Evolutionary conservation across 2,797 vertebrate genomes (phyloP).

Genomic region (Lagorchestes hirsutus): DNA sequence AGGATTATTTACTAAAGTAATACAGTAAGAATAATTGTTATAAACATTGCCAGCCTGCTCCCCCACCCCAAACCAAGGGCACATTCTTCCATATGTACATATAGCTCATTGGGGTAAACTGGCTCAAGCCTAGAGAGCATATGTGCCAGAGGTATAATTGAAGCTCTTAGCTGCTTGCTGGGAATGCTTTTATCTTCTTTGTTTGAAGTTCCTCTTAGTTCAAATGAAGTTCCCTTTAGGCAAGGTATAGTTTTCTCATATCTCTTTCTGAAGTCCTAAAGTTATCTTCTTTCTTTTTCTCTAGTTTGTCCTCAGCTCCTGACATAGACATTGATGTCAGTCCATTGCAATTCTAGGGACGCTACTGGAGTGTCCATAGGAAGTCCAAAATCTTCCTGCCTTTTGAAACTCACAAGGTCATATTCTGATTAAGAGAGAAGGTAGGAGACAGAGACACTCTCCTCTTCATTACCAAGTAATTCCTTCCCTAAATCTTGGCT

Average conservation of each 20-base stretch:
- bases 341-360: background rate
- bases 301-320: background rate
- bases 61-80: background rate
- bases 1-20: background rate
- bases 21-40: background rate
- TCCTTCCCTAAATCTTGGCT: background rate
- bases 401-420: background rate
- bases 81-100: background rate
- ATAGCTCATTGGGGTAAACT: background rate
- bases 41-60: background rate
- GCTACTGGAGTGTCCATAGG: background rate
- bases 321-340: background rate
- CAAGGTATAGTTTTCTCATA: background rate
- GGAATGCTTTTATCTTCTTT: background rate
- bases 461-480: background rate
- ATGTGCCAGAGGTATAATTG: background rate
- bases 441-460: background rate
- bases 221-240: background rate
- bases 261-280: background rate
- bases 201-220: background rate
- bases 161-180: background rate
- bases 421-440: background rate
- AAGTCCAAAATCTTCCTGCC: background rate
- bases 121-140: background rate
- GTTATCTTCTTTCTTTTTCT: background rate